Evolutionary conservation across 2,113 vertebrate genomes (phyloP), one percentile per base, ranked within the genome.

Genomic region (Bagarius yarrelli): DNA sequence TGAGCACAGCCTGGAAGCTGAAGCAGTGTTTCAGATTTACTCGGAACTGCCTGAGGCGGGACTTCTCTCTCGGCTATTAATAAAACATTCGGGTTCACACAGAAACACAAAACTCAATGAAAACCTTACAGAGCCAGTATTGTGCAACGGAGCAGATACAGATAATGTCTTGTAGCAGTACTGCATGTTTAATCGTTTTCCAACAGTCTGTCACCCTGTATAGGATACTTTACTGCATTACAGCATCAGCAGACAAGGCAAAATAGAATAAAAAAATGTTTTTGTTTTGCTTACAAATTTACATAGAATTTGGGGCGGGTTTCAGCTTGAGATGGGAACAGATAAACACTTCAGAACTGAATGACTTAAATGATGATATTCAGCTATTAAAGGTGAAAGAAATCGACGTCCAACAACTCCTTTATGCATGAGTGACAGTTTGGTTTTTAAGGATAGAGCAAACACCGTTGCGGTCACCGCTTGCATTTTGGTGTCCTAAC

Each of bases 31-130:
- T 72, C 69, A 53, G 69, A 52, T 72, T 30, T 12, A 72, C 47
- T 30, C 44, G n/a, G 50, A 72, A 72, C 3, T 25, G 70, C 70
- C 70, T 53, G 50, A 53, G 50, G 70, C 50, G 4, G 30, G 50
- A 72, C 70, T 72, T 53, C 70, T 55, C 27, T 53, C 70, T 72
- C 50, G 11, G 50, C 70, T 72, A 72, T 72, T 72, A 72, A 72
- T 72, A 72, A 72, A 72, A 72, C 70, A 72, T 25, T 76, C 15
- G n/a, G 60, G 74, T 76, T 76, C 74, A 59, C 56, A 76, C 59
- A 47, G 74, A 44, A 23, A 60, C 36, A 13, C 57, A 60, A 76
- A 76, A 76, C 27, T 40, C 53, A 56, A 75, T 75, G 57, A 44
- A 40, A 40, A 59, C 34, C 18, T 76, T 76, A 72, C 16, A 32